Percentiles rank a stretch among this genome's conserved stretches.
Conservation (phyloP, 2,888 invertebrate species). For the Oxyteleia sp. region DNA sequence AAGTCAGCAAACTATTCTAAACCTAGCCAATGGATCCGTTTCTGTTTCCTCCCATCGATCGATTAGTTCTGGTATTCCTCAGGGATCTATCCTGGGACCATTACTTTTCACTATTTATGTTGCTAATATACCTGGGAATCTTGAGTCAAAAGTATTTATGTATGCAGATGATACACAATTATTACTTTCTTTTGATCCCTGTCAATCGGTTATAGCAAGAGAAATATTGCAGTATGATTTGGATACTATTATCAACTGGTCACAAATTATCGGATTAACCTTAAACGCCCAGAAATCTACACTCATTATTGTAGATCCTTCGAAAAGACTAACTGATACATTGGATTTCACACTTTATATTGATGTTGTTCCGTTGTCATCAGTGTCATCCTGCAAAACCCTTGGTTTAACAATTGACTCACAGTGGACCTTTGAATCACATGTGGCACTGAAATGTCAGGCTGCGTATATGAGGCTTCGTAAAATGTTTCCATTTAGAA, state of each 20-base stretch:
- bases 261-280: neutral
- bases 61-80: neutral
- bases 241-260: neutral
- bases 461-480: neutral
- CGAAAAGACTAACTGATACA: neutral
- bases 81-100: conserved; percentile 1
- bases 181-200: no score
- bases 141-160: neutral
- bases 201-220: no score
- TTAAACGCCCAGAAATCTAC: no score
- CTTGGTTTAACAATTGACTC: neutral
- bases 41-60: no score
- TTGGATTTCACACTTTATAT: neutral
- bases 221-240: neutral
- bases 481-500: neutral
- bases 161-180: conserved; percentile 19
- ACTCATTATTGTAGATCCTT: neutral
- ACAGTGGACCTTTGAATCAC: neutral
- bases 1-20: no score
- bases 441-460: conserved; percentile 7
- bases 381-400: neutral
- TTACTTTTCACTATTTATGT: neutral
- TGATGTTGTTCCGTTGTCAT: no score
- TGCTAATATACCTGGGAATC: neutral
- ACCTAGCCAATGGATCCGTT: no score